Percentiles rank a stretch among this genome's conserved stretches.
phyloP scores from a whole-genome alignment of 2,888 invertebrate genomes.

The Cistogaster globosa region DNA sequence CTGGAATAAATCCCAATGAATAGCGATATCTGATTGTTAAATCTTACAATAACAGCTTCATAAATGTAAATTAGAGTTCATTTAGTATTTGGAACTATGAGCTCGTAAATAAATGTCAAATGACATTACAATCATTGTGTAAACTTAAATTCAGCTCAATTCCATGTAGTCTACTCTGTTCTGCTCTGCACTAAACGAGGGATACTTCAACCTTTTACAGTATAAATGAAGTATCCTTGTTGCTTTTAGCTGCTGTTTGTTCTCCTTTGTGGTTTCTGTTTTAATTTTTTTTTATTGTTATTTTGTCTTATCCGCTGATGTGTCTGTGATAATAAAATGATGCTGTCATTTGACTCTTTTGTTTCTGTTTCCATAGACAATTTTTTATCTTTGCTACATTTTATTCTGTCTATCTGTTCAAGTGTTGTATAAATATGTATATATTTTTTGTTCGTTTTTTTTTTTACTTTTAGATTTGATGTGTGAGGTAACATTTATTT shows the following conservation, averaged over 20 bases:
- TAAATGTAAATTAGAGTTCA: conserved; percentile 82
- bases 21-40: conserved; percentile 53
- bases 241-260: conserved; percentile 65
- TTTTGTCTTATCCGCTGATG: conserved; percentile 68
- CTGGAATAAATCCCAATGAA: not conserved
- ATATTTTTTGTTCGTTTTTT: not conserved
- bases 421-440: not conserved
- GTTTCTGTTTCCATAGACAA: conserved; percentile 33
- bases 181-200: not conserved
- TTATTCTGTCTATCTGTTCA: conserved; percentile 9
- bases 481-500: conserved; percentile 70
- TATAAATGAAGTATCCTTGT: conserved; percentile 56
- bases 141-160: conserved; percentile 41
- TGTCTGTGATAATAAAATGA: conserved; percentile 72
- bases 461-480: conserved; percentile 36
- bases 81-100: conserved; percentile 79
- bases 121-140: conserved; percentile 80
- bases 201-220: not conserved
- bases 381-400: conserved; percentile 14
- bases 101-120: conserved; percentile 82
- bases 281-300: not conserved
- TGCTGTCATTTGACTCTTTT: conserved; percentile 60
- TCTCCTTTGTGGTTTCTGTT: conserved; percentile 71
- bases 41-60: conserved; percentile 79
- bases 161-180: conserved; percentile 10